Percentiles rank a stretch among this genome's conserved stretches.
These are phyloP conservation scores for Caenorhabditis latens DNA, from an alignment of 1,140 invertebrate genomes.

Conservation along the genomic window DNA sequence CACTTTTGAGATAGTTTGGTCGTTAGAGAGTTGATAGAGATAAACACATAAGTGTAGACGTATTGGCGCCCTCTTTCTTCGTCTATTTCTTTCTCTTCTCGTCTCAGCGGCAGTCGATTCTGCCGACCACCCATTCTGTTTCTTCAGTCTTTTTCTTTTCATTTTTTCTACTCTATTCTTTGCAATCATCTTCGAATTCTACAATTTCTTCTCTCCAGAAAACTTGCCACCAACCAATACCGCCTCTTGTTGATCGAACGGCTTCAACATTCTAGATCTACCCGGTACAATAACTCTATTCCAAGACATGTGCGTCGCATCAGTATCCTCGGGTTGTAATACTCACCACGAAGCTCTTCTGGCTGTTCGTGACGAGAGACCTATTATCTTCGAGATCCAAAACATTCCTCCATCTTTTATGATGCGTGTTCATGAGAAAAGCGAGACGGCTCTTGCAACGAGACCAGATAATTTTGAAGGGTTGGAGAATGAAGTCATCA, in stretches of 20 bases:
- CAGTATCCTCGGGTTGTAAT: background rate
- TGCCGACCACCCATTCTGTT: too few species aligned
- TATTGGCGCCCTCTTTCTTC: background rate
- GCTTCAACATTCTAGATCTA: background rate
- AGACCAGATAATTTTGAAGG: conserved; percentile 18
- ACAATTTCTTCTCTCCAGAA: background rate
- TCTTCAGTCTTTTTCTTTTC: too few species aligned
- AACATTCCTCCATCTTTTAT: conserved; percentile 11
- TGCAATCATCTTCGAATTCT: background rate
- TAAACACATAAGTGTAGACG: background rate
- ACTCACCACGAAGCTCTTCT: background rate
- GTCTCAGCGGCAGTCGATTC: too few species aligned
- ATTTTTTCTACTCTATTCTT: background rate
- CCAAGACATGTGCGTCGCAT: background rate
- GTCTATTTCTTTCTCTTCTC: too few species aligned
- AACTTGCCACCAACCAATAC: background rate
- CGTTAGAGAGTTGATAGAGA: too few species aligned
- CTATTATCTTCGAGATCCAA: background rate
- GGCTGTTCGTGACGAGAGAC: background rate
- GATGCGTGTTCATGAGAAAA: conserved; percentile 5
- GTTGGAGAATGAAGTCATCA: background rate
- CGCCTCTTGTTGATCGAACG: background rate
- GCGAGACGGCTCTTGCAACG: background rate
- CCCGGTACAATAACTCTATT: conserved; percentile 3
- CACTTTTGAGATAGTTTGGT: too few species aligned